phyloP scores from a whole-genome alignment of 1,140 invertebrate species.

The Drosophila sproati region DNA sequence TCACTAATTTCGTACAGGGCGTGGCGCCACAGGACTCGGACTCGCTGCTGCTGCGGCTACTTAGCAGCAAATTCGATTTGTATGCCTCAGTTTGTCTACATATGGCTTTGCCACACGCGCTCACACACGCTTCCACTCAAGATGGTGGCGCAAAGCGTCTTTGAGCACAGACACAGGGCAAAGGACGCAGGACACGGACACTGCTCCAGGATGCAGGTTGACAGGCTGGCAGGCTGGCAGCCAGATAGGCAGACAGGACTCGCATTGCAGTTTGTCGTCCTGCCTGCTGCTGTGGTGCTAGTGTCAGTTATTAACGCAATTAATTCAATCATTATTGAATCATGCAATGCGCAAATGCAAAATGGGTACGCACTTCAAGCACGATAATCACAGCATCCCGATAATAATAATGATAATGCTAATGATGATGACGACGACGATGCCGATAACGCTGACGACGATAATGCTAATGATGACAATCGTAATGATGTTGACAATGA shows the following conservation, averaged over 20 bases:
- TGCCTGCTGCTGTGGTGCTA: constrained; percentile 51
- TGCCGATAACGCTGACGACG: constrained; percentile 50
- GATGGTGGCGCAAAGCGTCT: constrained; percentile 75
- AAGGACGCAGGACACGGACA: neutral
- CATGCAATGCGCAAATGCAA: constrained; percentile 83
- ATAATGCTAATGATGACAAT: constrained; percentile 27
- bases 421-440: constrained; percentile 52
- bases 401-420: constrained; percentile 22
- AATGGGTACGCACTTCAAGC: constrained; percentile 65
- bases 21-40: constrained; percentile 24
- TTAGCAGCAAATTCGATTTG: constrained; percentile 82
- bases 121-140: constrained; percentile 53
- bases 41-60: constrained; percentile 53
- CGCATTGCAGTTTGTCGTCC: constrained; percentile 23
- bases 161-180: constrained; percentile 45
- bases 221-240: constrained; percentile 13
- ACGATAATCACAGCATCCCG: constrained; percentile 56
- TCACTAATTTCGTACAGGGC: constrained; percentile 59
- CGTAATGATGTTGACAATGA: constrained; percentile 14
- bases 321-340: constrained; percentile 85
- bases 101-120: constrained; percentile 68
- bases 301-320: constrained; percentile 85
- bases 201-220: constrained; percentile 17
- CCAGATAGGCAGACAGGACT: neutral
- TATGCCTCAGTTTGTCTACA: constrained; percentile 59